Evolutionary conservation across 92 coral and sea anemone species (phyloP).

Genomic region (Chrysogorgia sp.): DNA sequence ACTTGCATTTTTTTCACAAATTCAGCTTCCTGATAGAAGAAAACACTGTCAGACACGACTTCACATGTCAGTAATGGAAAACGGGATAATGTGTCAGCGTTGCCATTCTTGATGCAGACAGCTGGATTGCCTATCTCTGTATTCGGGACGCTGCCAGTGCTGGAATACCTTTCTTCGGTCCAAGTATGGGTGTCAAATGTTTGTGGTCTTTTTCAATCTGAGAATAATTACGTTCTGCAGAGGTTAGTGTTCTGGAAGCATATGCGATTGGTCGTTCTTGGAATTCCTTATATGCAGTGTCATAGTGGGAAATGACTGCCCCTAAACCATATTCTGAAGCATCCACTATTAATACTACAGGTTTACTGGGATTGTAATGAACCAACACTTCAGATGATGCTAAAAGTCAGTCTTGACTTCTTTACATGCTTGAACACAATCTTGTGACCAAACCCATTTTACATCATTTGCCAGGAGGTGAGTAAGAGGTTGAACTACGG

Average conservation of each 20-base stretch:
- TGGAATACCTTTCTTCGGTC: slow-evolving; percentile 29
- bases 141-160: slow-evolving; percentile 24
- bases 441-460: slow-evolving; percentile 24
- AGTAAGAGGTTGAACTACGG: slow-evolving; percentile 16
- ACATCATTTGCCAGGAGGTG: slow-evolving; percentile 5
- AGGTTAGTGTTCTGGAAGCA: slow-evolving; percentile 52
- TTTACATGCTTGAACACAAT: slow-evolving; percentile 29
- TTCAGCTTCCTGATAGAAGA: too few relatives aligned
- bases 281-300: too few relatives aligned
- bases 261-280: too few relatives aligned
- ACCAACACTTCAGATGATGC: slow-evolving; percentile 37
- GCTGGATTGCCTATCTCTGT: slow-evolving; percentile 26
- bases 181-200: slow-evolving; percentile 40
- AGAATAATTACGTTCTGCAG: slow-evolving; percentile 46
- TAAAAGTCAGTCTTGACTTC: slow-evolving; percentile 18
- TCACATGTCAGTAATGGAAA: slow-evolving; percentile 22
- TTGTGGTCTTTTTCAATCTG: slow-evolving; percentile 50
- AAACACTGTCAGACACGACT: neutral
- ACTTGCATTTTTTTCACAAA: too few relatives aligned
- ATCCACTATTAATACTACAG: slow-evolving; percentile 30
- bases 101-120: slow-evolving; percentile 21
- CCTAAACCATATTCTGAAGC: slow-evolving; percentile 38
- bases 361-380: slow-evolving; percentile 33
- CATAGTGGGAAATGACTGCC: slow-evolving; percentile 38
- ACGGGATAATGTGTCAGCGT: slow-evolving; percentile 39